phyloP scores from a whole-genome alignment of 1,140 invertebrate species.

The Pristionchus pacificus region DNA sequence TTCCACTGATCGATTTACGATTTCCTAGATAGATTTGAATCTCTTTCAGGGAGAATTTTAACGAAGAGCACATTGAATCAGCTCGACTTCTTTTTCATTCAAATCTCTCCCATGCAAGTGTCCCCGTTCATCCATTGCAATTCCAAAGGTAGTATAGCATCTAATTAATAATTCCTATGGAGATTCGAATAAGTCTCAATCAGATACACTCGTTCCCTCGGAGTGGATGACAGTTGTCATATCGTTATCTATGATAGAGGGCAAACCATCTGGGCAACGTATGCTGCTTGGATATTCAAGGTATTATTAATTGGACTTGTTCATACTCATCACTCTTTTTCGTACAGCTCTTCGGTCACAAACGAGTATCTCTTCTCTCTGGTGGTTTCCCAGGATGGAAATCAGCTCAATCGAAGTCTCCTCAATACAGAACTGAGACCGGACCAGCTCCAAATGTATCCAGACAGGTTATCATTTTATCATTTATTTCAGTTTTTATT shows the following conservation, averaged over 20 bases:
- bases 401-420: conserved; percentile 18
- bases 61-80: conserved; percentile 36
- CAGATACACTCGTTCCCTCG: conserved; percentile 45
- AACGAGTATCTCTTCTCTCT: conserved; percentile 40
- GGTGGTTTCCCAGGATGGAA: conserved; percentile 43
- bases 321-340: conserved; percentile 26
- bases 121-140: conserved; percentile 56
- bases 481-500: too few species aligned
- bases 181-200: too few species aligned
- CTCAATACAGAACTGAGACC: conserved; percentile 28
- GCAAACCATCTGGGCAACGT: conserved; percentile 48
- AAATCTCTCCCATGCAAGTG: conserved; percentile 49
- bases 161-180: too few species aligned
- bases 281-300: conserved; percentile 55
- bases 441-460: conserved; percentile 5
- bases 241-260: conserved; percentile 51
- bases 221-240: conserved; percentile 50
- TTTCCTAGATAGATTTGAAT: conserved; percentile 2
- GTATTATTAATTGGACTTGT: conserved; percentile 30
- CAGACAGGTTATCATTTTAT: conserved; percentile 16
- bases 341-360: conserved; percentile 52
- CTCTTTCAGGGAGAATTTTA: conserved; percentile 14
- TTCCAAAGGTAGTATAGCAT: conserved; percentile 49
- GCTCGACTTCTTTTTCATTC: conserved; percentile 44
- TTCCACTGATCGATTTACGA: too few species aligned